Evolutionary conservation across 2,888 invertebrate species (phyloP), one percentile per base, ranked within the genome.

Genomic region (Stratiomys singularior): DNA sequence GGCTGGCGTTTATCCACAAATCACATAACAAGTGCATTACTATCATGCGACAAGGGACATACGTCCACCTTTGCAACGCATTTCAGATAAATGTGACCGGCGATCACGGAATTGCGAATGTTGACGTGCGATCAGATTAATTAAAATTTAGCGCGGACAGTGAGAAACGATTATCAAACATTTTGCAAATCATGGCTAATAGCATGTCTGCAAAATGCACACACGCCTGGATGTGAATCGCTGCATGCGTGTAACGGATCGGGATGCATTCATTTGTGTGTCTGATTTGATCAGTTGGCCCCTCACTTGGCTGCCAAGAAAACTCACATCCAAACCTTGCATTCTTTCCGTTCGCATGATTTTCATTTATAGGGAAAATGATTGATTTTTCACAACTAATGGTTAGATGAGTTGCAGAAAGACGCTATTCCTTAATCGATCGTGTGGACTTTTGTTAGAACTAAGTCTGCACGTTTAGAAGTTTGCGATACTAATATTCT

Each of bases 121-220:
- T 52, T 79, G 79, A 79, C 79, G 71, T 78, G 78, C 76, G 77
- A 79, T 79, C 79, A 79, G 79, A 79, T 79, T 79, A 79, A 79
- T 79, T 79, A 79, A 79, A 79, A 79, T 79, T 79, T 78, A 79
- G 77, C 78, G 69, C 79, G 72, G 78, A 79, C 78, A 79, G 79
- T 79, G 79, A 78, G 77, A 78, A 79, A 79, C 77, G 79, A 79
- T 79, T 79, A 79, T 77, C 79, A 76, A 79, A 77, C 60, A 74
- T 58, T 74, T 58, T 74, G 74, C 74, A 74, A 60, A 74, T 74
- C 25, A 58, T 74, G 60, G 74, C 58, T 21, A 74, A 72, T 56
- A 28, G 56, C 28, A 30, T 79, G 74, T 60, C 60, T 79, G n/a
- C 72, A 30, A 37, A 37, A 71, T 52, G 60, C n/a, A n/a, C 28